These are phyloP conservation scores for Hoplias malabaricus DNA, from an alignment of 2,113 vertebrate genomes.

Conservation along the genomic window DNA sequence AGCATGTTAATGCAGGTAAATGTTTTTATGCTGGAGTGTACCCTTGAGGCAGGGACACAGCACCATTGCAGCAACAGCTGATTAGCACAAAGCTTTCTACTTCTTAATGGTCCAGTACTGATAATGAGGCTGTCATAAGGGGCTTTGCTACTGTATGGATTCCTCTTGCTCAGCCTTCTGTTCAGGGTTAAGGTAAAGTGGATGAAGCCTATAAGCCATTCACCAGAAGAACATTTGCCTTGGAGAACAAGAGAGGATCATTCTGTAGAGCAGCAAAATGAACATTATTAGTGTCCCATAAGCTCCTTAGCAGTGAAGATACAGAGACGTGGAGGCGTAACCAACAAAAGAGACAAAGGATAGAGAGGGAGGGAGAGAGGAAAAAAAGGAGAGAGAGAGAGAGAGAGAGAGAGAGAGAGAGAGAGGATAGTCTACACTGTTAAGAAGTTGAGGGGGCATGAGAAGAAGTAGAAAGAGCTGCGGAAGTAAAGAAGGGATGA, in stretches of 20 bases:
- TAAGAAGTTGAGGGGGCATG: background rate
- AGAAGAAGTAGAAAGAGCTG: background rate
- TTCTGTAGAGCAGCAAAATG: constrained; percentile 32
- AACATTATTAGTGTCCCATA: constrained; percentile 15
- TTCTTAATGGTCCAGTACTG: constrained; percentile 7
- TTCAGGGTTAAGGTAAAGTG: constrained; percentile 41
- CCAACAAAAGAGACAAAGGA: constrained; percentile 16
- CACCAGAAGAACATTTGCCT: constrained; percentile 19
- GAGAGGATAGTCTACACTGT: background rate
- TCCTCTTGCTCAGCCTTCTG: constrained; percentile 44
- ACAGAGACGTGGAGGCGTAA: constrained; percentile 4
- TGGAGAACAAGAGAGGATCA: constrained; percentile 22
- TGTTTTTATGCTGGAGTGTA: background rate
- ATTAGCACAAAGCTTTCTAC: constrained; percentile 35
- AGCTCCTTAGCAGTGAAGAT: constrained; percentile 28
- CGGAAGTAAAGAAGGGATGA: background rate
- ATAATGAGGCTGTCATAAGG: constrained; percentile 32
- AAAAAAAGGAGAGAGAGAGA: constrained; percentile 8
- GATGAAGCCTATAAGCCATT: constrained; percentile 47
- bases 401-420: background rate
- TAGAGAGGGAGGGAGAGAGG: background rate
- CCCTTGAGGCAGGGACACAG: constrained; percentile 7
- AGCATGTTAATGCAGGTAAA: background rate
- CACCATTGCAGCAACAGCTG: constrained; percentile 19
- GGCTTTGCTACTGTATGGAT: constrained; percentile 31